Conservation (phyloP, 2,888 invertebrate genomes). For the Pseudanteris insignis region DNA sequence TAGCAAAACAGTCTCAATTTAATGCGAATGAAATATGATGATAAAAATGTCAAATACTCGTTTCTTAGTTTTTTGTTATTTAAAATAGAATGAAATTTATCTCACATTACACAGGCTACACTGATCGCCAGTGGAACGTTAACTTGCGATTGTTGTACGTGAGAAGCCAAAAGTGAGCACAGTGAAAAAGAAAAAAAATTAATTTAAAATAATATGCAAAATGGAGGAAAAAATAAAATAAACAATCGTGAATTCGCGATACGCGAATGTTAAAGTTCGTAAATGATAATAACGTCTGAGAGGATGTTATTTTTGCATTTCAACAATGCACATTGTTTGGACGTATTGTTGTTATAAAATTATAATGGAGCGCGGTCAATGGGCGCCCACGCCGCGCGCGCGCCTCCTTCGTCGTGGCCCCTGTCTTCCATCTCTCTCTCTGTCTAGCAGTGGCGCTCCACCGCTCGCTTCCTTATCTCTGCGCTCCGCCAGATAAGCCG, state of each 20-base stretch:
- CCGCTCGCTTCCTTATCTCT: conserved; percentile 18
- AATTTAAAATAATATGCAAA: too few relatives aligned
- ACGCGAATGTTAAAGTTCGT: conserved; percentile 23
- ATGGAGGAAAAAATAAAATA: neutral
- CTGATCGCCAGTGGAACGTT: too few relatives aligned
- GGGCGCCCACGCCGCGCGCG: conserved; percentile 25
- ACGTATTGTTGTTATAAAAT: conserved; percentile 31
- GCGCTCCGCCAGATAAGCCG: conserved; percentile 32
- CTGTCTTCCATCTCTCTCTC: conserved; percentile 6
- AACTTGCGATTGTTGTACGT: too few relatives aligned
- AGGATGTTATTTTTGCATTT: conserved; percentile 17
- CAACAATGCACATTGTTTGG: conserved; percentile 30
- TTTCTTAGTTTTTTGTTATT: too few relatives aligned
- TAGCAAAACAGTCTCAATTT: too few relatives aligned
- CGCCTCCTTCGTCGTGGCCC: conserved; percentile 1
- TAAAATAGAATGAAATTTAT: too few relatives aligned
- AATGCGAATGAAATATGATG: too few relatives aligned
- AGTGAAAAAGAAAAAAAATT: too few relatives aligned
- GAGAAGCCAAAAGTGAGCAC: too few relatives aligned
- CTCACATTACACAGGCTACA: too few relatives aligned
- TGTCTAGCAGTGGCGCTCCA: conserved; percentile 20
- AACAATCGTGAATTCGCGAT: conserved; percentile 12
- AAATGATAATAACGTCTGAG: conserved; percentile 19
- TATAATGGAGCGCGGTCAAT: conserved; percentile 30
- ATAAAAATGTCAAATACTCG: too few relatives aligned